Conservation (phyloP, 1,140 invertebrate species). For the Vollenhovia emeryi region DNA sequence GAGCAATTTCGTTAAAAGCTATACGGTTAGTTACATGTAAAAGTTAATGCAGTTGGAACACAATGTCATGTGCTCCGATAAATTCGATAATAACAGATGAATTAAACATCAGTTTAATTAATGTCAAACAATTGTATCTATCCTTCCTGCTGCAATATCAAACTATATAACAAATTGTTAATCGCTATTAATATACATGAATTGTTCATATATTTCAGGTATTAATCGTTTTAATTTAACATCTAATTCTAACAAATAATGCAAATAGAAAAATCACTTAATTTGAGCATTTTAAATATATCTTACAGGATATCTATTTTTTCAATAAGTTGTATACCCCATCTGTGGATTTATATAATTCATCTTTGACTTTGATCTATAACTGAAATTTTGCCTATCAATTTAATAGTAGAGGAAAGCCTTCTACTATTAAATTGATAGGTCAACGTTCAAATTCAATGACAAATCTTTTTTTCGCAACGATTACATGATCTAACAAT, state of each 20-base stretch:
- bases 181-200: neutral
- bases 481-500: no score
- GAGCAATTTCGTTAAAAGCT: neutral
- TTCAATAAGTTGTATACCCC: neutral
- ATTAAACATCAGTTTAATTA: neutral
- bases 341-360: neutral
- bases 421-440: no score
- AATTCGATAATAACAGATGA: neutral
- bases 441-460: no score
- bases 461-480: no score
- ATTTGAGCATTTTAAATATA: neutral
- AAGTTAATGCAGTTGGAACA: neutral
- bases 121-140: neutral
- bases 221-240: neutral
- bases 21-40: neutral
- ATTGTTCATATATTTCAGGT: neutral
- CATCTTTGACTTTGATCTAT: neutral
- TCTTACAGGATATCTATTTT: neutral
- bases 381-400: neutral
- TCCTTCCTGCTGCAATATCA: neutral
- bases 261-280: neutral
- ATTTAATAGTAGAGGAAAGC: neutral
- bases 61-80: neutral
- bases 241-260: neutral
- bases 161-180: constrained; percentile 1